Percentiles rank a stretch among this genome's conserved stretches.
Evolutionary conservation across 2,113 vertebrate genomes (phyloP).

Genomic region (Prietella phreatophila): DNA sequence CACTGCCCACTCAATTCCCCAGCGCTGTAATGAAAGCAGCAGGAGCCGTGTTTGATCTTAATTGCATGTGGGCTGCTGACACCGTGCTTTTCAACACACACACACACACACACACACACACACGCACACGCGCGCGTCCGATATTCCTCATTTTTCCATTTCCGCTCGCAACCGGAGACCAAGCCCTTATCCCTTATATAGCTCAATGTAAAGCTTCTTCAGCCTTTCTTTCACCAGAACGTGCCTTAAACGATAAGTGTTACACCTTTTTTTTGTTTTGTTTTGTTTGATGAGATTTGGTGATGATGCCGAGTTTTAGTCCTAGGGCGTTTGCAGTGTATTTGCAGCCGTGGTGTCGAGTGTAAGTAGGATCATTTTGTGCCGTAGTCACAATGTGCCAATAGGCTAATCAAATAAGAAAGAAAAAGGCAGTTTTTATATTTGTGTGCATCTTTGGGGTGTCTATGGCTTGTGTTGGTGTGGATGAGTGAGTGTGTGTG

Average conservation of each 20-base stretch:
- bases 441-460: constrained; percentile 67
- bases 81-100: constrained; percentile 58
- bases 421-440: constrained; percentile 62
- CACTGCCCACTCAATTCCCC: constrained; percentile 66
- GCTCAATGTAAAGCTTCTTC: constrained; percentile 65
- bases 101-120: background rate
- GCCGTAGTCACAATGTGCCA: constrained; percentile 72
- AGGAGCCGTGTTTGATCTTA: constrained; percentile 71
- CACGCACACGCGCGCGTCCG: constrained; percentile 10
- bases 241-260: constrained; percentile 75
- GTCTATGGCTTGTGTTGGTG: constrained; percentile 42
- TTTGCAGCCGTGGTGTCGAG: constrained; percentile 70
- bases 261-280: constrained; percentile 59
- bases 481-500: constrained; percentile 71
- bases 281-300: constrained; percentile 62
- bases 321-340: constrained; percentile 72
- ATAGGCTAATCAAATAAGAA: constrained; percentile 67
- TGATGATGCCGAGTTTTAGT: constrained; percentile 66
- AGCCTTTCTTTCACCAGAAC: constrained; percentile 77
- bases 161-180: constrained; percentile 64
- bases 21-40: constrained; percentile 69
- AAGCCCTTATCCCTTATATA: constrained; percentile 41
- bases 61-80: constrained; percentile 70
- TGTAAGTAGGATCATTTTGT: constrained; percentile 58
- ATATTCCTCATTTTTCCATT: constrained; percentile 63